These are phyloP conservation scores for Caranx ignobilis DNA, from an alignment of 2,113 vertebrate genomes.

Conservation along the genomic window DNA sequence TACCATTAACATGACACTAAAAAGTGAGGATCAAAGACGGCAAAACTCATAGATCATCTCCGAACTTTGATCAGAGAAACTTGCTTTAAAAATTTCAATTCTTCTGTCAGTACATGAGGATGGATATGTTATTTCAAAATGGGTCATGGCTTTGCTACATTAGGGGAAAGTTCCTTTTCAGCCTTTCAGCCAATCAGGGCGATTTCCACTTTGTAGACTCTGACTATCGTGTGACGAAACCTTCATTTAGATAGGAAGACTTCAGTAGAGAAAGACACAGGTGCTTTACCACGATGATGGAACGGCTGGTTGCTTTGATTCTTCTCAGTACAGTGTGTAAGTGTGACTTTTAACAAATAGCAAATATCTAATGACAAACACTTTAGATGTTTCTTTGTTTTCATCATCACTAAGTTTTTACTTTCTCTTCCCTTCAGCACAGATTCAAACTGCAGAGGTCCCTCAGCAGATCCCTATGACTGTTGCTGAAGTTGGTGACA, in stretches of 20 bases:
- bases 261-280: slow-evolving; percentile 27
- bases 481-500: slow-evolving; percentile 32
- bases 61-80: too few relatives aligned
- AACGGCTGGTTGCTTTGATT: slow-evolving; percentile 39
- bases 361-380: neutral
- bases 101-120: neutral
- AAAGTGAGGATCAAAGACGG: too few relatives aligned
- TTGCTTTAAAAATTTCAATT: neutral
- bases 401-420: neutral
- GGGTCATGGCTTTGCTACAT: neutral
- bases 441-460: neutral
- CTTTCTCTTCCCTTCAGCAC: slow-evolving; percentile 39
- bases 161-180: neutral
- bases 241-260: slow-evolving; percentile 10
- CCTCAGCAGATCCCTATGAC: slow-evolving; percentile 15
- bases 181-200: slow-evolving; percentile 53
- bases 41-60: too few relatives aligned
- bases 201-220: slow-evolving; percentile 10
- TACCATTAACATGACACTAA: too few relatives aligned
- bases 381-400: too few relatives aligned
- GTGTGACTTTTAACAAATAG: neutral
- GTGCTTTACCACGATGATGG: neutral
- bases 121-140: neutral
- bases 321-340: slow-evolving; percentile 53
- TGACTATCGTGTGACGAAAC: slow-evolving; percentile 15